Conservation (phyloP, 2,113 vertebrate species). For the Seriola rivoliana region DNA sequence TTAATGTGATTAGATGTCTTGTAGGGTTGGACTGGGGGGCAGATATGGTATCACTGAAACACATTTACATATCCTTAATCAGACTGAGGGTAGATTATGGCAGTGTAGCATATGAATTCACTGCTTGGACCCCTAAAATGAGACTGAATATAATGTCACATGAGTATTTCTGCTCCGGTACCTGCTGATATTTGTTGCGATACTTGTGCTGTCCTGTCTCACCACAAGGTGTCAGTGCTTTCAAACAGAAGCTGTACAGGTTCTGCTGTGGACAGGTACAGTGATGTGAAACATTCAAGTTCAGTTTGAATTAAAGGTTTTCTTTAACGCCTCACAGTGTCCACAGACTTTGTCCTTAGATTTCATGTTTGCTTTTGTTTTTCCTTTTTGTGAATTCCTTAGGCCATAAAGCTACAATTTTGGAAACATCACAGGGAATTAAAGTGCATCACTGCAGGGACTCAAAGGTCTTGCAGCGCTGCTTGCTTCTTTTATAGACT, state of each 20-base stretch:
- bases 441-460: constrained; percentile 29
- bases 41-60: no score
- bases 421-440: constrained; percentile 34
- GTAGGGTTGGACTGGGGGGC: no score
- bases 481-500: constrained; percentile 39
- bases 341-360: background rate
- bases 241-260: constrained; percentile 18
- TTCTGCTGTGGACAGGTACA: background rate
- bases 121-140: background rate
- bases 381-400: constrained; percentile 13
- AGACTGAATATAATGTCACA: background rate
- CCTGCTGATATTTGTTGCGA: background rate
- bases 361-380: background rate
- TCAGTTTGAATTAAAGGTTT: background rate
- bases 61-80: no score
- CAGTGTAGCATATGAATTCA: no score
- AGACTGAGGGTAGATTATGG: no score
- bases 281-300: background rate
- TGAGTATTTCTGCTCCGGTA: no score
- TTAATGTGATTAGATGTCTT: no score
- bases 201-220: background rate
- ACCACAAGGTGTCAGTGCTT: constrained; percentile 72
- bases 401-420: background rate
- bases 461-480: constrained; percentile 1
- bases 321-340: background rate